phyloP scores from a whole-genome alignment of 2,888 invertebrate species.

The Standfussiana lucernea region DNA sequence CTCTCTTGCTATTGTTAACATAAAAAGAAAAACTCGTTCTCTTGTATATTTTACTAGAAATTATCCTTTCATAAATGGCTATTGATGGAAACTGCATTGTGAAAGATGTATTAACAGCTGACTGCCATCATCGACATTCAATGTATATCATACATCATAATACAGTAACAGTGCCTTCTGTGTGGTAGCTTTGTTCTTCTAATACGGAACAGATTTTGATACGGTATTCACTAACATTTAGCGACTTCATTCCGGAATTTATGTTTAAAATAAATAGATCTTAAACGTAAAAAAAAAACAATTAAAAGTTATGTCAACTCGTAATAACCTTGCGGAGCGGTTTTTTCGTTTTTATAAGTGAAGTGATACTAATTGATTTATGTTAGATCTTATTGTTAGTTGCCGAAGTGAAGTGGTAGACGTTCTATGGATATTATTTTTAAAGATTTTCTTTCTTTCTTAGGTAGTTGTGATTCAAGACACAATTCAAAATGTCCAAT shows the following conservation, averaged over 20 bases:
- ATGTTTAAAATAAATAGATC: not conserved
- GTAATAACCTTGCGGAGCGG: not conserved
- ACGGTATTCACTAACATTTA: not conserved
- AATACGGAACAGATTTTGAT: not conserved
- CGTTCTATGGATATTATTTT: not conserved
- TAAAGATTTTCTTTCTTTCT: not conserved
- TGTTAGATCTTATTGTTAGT: not conserved
- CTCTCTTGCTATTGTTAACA: not conserved
- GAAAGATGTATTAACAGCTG: not conserved
- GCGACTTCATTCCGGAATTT: not conserved
- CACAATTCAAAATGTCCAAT: slow-evolving; percentile 39
- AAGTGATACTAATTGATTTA: slow-evolving; percentile 6
- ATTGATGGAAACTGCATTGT: slow-evolving; percentile 5
- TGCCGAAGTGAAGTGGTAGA: not conserved
- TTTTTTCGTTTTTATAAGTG: too few relatives aligned
- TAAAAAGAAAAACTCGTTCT: not conserved
- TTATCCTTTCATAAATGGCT: not conserved
- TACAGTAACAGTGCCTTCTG: not conserved
- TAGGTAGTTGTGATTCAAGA: not conserved
- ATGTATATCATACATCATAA: not conserved
- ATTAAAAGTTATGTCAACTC: not conserved
- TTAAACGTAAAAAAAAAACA: not conserved
- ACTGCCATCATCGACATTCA: not conserved
- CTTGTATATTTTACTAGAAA: not conserved
- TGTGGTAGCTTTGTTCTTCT: not conserved